These are phyloP conservation scores for Pseudorasbora parva DNA, from an alignment of 2,113 vertebrate genomes.

Conservation along the genomic window DNA sequence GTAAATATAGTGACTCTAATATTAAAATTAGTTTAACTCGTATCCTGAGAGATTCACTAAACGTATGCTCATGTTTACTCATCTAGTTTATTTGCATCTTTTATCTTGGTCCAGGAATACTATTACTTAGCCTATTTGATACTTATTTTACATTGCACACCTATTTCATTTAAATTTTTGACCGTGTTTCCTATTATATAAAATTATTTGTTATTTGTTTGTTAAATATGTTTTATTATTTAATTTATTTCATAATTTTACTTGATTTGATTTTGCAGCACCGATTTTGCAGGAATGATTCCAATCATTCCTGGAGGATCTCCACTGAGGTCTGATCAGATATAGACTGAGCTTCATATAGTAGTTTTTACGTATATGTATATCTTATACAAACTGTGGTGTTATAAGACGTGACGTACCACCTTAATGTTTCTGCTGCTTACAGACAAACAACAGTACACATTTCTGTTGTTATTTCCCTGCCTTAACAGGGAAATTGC, in stretches of 20 bases:
- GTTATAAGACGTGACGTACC: neutral
- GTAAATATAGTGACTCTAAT: too few species aligned
- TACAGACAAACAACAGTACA: neutral
- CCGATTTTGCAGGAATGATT: too few species aligned
- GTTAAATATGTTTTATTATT: neutral
- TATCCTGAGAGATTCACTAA: too few species aligned
- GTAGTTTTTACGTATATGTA: neutral
- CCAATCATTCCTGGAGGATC: neutral
- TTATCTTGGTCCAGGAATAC: too few species aligned
- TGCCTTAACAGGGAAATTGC: neutral
- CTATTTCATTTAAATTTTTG: neutral
- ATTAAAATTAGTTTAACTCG: too few species aligned
- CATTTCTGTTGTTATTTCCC: neutral
- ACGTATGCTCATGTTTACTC: too few species aligned
- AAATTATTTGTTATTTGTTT: too few species aligned
- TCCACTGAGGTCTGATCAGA: neutral
- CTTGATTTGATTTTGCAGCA: neutral
- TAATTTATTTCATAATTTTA: neutral
- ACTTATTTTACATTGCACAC: too few species aligned
- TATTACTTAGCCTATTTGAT: too few species aligned
- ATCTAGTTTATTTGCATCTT: too few species aligned
- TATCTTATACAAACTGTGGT: too few species aligned
- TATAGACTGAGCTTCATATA: neutral
- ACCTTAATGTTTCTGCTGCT: neutral
- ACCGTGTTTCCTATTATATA: neutral